Evolutionary conservation across 2,888 invertebrate species (phyloP), one percentile per base, ranked within the genome.

Genomic region (Habrosyne pyritoides): DNA sequence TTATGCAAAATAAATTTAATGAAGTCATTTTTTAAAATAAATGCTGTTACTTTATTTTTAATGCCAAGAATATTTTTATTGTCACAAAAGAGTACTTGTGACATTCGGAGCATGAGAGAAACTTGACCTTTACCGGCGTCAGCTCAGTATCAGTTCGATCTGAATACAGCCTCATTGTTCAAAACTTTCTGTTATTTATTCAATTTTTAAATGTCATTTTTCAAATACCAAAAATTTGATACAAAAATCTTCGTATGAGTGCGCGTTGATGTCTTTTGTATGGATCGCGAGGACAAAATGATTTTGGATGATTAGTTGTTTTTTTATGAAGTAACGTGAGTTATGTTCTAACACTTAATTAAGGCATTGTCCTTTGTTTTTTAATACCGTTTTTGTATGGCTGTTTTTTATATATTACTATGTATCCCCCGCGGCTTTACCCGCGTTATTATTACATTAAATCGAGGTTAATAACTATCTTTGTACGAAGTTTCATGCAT

Each of bases 81-180:
- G 60, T 53, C 42, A 22, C 65, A 52, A 72, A 77, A 77, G 72
- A 71, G 59, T 59, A 57, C 33, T 33, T 62, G 66, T 54, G 67
- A 65, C 67, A 68, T 65, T 66, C 61, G 48, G 59, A 54, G 60
- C 69, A 67, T 77, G 75, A 63, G 79, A 79, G 62, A 54, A 61
- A 58, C 67, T 60, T 69, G 74, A 77, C 77, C 76, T 79, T 79
- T 78, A 50, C 57, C 42, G 59, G 54, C 64, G 54, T 62, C 67
- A 58, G 59, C 60, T 61, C 63, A 64, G 52, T 50, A 50, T 28
- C 26, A 53, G 54, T 53, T 53, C 64, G 66, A 67, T 67, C 66
- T 71, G 50, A 56, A 63, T 61, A 55, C 55, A 47, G 54, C 28
- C 50, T 28, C 61, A 73, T 69, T 65, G 66, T 61, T 54, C 24